Conservation (phyloP, 2,113 vertebrate genomes). For the Pao palembangensis region DNA sequence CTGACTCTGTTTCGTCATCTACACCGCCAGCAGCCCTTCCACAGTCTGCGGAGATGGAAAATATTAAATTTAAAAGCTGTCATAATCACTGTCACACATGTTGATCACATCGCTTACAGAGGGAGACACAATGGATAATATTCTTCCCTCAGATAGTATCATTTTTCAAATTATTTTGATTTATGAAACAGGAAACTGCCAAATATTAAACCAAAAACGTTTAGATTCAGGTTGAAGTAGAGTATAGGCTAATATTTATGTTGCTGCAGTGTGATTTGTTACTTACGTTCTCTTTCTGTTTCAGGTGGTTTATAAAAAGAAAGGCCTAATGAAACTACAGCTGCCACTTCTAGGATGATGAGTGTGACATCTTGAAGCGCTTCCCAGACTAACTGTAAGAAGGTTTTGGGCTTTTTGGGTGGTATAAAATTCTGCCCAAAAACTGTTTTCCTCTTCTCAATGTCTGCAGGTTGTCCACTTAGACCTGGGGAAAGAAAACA, state of each 20-base stretch:
- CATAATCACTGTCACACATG: too few species aligned
- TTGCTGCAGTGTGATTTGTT: slow-evolving; percentile 8
- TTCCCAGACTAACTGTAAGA: slow-evolving; percentile 99
- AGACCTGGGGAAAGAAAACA: slow-evolving; percentile 78
- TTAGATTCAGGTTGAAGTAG: too few species aligned
- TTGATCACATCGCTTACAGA: too few species aligned
- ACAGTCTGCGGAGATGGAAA: slow-evolving; percentile 78
- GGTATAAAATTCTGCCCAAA: slow-evolving; percentile 98
- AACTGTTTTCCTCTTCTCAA: slow-evolving; percentile 91
- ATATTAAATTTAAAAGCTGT: background rate
- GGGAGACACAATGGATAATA: too few species aligned
- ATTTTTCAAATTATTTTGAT: background rate
- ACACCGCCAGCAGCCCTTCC: slow-evolving; percentile 81
- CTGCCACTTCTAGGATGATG: slow-evolving; percentile 99
- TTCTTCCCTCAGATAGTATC: background rate
- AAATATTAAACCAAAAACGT: background rate
- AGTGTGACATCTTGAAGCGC: slow-evolving; percentile 98
- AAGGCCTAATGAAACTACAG: slow-evolving; percentile 98
- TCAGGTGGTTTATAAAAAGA: slow-evolving; percentile 98
- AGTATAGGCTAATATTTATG: background rate
- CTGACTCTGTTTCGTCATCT: slow-evolving; percentile 89
- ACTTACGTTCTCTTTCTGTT: slow-evolving; percentile 84
- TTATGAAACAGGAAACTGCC: background rate
- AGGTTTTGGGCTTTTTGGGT: slow-evolving; percentile 99
- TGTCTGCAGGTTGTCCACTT: slow-evolving; percentile 92